phyloP scores from a whole-genome alignment of 37 sponge, comb jelly and placozoan genomes.

The Crambe crambe region DNA sequence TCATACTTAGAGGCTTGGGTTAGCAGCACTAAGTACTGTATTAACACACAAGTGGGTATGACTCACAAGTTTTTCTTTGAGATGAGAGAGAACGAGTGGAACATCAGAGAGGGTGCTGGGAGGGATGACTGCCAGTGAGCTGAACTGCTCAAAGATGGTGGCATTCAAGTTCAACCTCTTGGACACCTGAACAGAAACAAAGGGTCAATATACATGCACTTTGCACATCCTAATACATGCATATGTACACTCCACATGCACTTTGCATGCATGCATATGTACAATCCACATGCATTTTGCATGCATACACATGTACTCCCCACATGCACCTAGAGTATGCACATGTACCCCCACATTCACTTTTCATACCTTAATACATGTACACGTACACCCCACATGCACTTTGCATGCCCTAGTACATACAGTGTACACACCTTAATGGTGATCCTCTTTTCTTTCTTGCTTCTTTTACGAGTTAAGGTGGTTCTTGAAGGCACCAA shows the following conservation, averaged over 20 bases:
- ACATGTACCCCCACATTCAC: no score
- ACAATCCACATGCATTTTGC: background rate
- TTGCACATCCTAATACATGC: background rate
- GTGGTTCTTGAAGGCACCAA: background rate
- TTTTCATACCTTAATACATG: no score
- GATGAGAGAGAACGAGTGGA: slow-evolving; percentile 6
- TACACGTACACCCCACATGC: no score
- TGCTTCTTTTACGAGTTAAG: background rate
- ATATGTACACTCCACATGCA: background rate
- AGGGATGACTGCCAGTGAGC: slow-evolving; percentile 20
- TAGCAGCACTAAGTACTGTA: background rate
- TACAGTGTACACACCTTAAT: background rate
- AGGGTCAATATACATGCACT: background rate
- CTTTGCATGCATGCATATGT: background rate
- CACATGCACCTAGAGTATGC: no score
- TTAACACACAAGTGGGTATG: background rate
- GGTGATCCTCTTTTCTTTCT: background rate
- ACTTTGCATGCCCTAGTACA: no score
- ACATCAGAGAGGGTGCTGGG: slow-evolving; percentile 22
- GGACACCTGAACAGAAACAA: slow-evolving; percentile 3
- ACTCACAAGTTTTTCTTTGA: slow-evolving; percentile 37
- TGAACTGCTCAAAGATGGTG: slow-evolving; percentile 40
- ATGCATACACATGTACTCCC: no score
- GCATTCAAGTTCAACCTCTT: slow-evolving; percentile 37
- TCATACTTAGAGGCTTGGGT: no score